phyloP scores from a whole-genome alignment of 2,888 invertebrate species.

The Megamerina dolium region DNA sequence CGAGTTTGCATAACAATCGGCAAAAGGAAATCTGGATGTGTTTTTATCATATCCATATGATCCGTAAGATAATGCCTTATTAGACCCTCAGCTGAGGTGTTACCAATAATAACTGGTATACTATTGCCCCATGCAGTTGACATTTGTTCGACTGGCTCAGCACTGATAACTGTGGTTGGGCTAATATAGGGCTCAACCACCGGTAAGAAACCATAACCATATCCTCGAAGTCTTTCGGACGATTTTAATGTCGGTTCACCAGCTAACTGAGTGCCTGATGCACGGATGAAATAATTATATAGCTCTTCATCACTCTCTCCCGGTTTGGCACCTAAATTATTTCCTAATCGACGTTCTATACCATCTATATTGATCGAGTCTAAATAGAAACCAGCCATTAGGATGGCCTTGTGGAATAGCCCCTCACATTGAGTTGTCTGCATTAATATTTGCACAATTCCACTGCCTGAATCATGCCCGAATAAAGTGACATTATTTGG shows the following conservation, averaged over 20 bases:
- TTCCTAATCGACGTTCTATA: slow-evolving; percentile 35
- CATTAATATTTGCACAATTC: slow-evolving; percentile 48
- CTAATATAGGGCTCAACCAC: background rate
- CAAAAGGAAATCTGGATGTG: no score
- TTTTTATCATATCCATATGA: no score
- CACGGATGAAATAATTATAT: slow-evolving; percentile 27
- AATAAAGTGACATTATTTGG: slow-evolving; percentile 51
- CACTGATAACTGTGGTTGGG: background rate
- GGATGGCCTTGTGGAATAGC: slow-evolving; percentile 42
- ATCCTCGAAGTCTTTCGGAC: background rate
- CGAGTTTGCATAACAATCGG: no score
- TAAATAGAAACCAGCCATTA: slow-evolving; percentile 40
- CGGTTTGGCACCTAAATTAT: no score
- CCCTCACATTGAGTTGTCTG: slow-evolving; percentile 48
- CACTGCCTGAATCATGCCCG: slow-evolving; percentile 53
- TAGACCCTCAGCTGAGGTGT: slow-evolving; percentile 42
- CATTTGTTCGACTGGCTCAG: background rate
- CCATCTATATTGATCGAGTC: slow-evolving; percentile 33
- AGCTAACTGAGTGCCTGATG: slow-evolving; percentile 13
- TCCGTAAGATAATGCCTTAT: no score
- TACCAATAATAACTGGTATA: slow-evolving; percentile 44
- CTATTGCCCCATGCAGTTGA: slow-evolving; percentile 39
- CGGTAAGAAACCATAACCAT: background rate
- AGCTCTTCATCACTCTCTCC: no score
- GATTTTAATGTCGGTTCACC: no score